Evolutionary conservation across 2,888 invertebrate genomes (phyloP).

Genomic region (Dasypolia templi): DNA sequence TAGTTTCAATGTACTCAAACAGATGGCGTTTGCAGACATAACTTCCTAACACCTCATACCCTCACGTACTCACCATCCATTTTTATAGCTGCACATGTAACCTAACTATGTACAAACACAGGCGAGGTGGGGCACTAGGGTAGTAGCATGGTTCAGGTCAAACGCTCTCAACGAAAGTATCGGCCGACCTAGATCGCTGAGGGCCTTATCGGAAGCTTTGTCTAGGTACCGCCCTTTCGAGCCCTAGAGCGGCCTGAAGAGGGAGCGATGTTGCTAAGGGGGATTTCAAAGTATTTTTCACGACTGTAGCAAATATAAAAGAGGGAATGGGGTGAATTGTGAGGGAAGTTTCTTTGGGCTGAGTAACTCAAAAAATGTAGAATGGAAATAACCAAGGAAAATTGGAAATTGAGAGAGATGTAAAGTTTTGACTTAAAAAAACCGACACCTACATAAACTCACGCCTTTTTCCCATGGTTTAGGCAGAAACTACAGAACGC

Average conservation of each 20-base stretch:
- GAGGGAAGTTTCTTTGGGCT: background rate
- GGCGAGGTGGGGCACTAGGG: conserved; percentile 13
- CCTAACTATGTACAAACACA: conserved; percentile 2
- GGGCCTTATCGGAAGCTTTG: conserved; percentile 61
- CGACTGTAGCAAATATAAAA: conserved; percentile 18
- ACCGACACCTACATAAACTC: too few species aligned
- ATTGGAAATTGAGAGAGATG: too few species aligned
- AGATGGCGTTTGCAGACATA: conserved; percentile 36
- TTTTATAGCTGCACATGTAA: background rate
- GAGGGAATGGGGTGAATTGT: background rate
- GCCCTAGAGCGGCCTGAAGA: conserved; percentile 29
- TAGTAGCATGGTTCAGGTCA: conserved; percentile 41
- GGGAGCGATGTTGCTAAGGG: conserved; percentile 34
- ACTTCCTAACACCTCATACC: background rate
- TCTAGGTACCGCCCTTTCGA: conserved; percentile 58
- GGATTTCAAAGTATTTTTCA: conserved; percentile 23
- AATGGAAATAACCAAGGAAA: background rate
- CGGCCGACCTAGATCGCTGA: conserved; percentile 64
- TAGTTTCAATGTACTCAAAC: conserved; percentile 14
- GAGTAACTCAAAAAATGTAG: background rate
- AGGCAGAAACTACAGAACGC: too few species aligned
- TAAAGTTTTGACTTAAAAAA: background rate
- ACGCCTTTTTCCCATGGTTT: too few species aligned
- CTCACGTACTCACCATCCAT: background rate
- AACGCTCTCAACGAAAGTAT: conserved; percentile 58